Conservation (phyloP, 1,140 invertebrate species). For the Dufourea novaeangliae region DNA sequence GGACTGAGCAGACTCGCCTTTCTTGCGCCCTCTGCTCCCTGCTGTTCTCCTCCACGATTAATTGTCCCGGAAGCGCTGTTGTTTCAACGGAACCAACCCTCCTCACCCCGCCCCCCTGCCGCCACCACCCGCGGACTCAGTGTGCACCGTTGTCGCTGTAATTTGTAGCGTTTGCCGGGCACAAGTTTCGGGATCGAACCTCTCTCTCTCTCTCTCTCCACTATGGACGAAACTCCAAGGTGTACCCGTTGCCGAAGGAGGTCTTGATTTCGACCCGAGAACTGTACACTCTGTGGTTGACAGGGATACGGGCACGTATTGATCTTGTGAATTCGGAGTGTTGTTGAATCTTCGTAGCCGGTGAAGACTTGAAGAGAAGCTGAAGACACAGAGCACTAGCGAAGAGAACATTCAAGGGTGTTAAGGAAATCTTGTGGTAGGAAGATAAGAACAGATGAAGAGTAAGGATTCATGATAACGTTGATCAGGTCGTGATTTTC, state of each 20-base stretch:
- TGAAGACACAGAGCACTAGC: background rate
- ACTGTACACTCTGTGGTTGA: background rate
- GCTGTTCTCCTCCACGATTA: background rate
- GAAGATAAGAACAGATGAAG: too few relatives aligned
- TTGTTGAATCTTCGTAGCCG: too few relatives aligned
- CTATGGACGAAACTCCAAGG: too few relatives aligned
- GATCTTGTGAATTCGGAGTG: too few relatives aligned
- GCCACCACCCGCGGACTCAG: background rate
- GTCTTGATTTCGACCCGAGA: background rate
- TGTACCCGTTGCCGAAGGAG: background rate
- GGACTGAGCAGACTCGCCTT: background rate
- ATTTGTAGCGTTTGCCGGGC: background rate
- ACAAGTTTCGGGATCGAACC: conserved; percentile 11
- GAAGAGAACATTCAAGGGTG: too few relatives aligned
- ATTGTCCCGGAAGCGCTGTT: conserved; percentile 37
- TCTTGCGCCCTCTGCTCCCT: conserved; percentile 15
- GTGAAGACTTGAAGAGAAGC: too few relatives aligned
- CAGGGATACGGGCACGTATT: background rate
- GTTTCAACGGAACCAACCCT: conserved; percentile 26
- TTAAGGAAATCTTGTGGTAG: too few relatives aligned
- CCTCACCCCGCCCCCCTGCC: too few relatives aligned
- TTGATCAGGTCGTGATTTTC: too few relatives aligned
- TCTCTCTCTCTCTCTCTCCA: too few relatives aligned
- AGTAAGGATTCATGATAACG: too few relatives aligned
- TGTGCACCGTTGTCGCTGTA: background rate